Conservation (phyloP, 1,140 invertebrate genomes). For the Vanessa tameamea region DNA sequence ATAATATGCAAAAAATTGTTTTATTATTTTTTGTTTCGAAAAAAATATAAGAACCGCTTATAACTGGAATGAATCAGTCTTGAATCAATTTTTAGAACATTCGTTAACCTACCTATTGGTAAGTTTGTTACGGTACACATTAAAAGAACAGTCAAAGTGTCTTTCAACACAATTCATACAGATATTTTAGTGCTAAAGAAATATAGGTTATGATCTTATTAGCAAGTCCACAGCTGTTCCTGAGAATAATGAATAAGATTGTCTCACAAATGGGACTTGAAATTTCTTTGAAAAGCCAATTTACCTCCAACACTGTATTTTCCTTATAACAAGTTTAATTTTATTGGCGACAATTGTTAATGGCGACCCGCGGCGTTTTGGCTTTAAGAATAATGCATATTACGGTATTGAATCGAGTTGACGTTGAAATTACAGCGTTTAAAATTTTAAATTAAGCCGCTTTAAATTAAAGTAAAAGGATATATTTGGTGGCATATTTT, state of each 20-base stretch:
- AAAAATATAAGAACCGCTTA: too few relatives aligned
- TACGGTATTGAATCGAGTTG: slow-evolving; percentile 42
- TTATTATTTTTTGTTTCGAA: too few relatives aligned
- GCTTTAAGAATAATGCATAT: slow-evolving; percentile 27
- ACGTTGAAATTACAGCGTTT: slow-evolving; percentile 47
- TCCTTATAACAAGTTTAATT: slow-evolving; percentile 26
- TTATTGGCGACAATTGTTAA: slow-evolving; percentile 46
- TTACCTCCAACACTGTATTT: slow-evolving; percentile 9
- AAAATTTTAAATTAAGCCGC: slow-evolving; percentile 57
- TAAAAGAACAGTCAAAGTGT: not conserved
- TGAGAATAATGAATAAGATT: slow-evolving; percentile 2
- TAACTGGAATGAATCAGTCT: too few relatives aligned
- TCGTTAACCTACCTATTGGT: not conserved
- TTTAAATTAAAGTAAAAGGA: slow-evolving; percentile 56
- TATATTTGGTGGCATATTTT: slow-evolving; percentile 35
- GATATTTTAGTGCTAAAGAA: not conserved
- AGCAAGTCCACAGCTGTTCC: slow-evolving; percentile 1
- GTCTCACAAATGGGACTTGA: not conserved
- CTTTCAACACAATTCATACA: not conserved
- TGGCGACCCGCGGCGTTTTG: slow-evolving; percentile 26
- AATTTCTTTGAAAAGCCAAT: not conserved
- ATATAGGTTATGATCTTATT: slow-evolving; percentile 6
- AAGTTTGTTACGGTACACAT: not conserved
- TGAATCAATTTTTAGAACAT: too few relatives aligned
- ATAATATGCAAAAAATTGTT: too few relatives aligned